phyloP scores from a whole-genome alignment of 2,888 invertebrate genomes.

The Volucella bombylans region DNA sequence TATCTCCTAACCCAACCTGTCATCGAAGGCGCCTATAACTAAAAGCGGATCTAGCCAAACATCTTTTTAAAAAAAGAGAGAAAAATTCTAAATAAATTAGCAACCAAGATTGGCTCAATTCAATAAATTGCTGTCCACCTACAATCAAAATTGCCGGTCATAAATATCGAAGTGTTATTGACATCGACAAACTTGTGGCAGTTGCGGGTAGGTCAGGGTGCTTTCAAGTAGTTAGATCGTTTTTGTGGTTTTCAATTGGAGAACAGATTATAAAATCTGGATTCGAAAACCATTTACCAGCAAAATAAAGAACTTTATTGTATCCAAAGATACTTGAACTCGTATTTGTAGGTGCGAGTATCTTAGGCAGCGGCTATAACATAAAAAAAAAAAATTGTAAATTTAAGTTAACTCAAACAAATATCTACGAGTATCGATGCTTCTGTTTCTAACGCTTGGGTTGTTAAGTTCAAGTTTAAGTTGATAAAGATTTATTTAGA shows the following conservation, averaged over 20 bases:
- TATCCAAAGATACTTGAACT: too few relatives aligned
- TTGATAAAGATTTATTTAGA: neutral
- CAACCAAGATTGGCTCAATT: neutral
- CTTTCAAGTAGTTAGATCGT: neutral
- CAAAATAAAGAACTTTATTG: conserved; percentile 3
- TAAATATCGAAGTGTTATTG: conserved; percentile 37
- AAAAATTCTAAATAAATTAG: conserved; percentile 4
- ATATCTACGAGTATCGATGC: too few relatives aligned
- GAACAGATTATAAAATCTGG: neutral
- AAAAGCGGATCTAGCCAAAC: conserved; percentile 20
- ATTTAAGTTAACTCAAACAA: neutral
- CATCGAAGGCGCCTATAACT: neutral
- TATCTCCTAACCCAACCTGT: neutral
- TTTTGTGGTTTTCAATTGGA: neutral
- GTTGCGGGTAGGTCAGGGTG: conserved; percentile 7
- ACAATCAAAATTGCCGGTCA: conserved; percentile 18
- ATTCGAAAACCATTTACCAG: conserved; percentile 4
- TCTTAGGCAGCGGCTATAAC: conserved; percentile 1
- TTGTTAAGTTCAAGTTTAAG: too few relatives aligned
- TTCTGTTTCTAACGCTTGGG: too few relatives aligned
- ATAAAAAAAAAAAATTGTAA: too few relatives aligned
- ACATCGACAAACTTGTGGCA: neutral
- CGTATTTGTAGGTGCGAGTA: neutral
- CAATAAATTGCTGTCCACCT: conserved; percentile 26
- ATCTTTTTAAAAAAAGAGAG: too few relatives aligned